Evolutionary conservation across 2,113 vertebrate species (phyloP), one percentile per base, ranked within the genome.

Genomic region (Saccopteryx bilineata): DNA sequence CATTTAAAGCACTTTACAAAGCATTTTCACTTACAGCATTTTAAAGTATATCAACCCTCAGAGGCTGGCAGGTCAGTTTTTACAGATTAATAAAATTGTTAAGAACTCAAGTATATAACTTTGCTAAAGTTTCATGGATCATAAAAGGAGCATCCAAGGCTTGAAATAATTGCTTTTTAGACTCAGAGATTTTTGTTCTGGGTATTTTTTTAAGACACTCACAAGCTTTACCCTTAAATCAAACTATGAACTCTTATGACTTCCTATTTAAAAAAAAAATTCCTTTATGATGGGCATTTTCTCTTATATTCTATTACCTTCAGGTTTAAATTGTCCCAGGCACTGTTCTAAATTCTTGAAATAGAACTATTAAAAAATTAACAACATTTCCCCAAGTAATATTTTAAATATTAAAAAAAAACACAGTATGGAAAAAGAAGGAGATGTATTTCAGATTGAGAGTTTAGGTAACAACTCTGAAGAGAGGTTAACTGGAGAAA

Each of bases 371-470:
- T 65, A 61, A 71, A 71, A 56, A 75, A 50, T 78, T 56, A 56
- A n/a, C 75, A 78, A n/a, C n/a, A n/a, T 9, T 54, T 15, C 31
- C 14, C 1, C 46, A 21, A 72, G 52, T 5, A 50, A 86, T 72
- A 61, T 65, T 82, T 82, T 2, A 61, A 63, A 48, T 52, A 24
- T 19, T 66, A 93, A 1, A 80, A 76, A 87, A 46, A 84, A 21
- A 56, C 56, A 18, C 5, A 60, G 65, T n/a, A 4, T 21, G 5
- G 8, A 78, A 91, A 91, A 7, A 78, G 7, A 82, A 56, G 3
- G 5, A 0, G 5, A 6, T 14, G 1, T 60, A 23, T 19, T 39
- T 46, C 31, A 56, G 18, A n/a, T 3, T 46, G 5, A 60, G 33
- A 95, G 17, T 33, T 76, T 56, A 66, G 9, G 15, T 24, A 19